These are phyloP conservation scores for Chunga burmeisteri DNA, from an alignment of 2,113 vertebrate species.

Conservation along the genomic window DNA sequence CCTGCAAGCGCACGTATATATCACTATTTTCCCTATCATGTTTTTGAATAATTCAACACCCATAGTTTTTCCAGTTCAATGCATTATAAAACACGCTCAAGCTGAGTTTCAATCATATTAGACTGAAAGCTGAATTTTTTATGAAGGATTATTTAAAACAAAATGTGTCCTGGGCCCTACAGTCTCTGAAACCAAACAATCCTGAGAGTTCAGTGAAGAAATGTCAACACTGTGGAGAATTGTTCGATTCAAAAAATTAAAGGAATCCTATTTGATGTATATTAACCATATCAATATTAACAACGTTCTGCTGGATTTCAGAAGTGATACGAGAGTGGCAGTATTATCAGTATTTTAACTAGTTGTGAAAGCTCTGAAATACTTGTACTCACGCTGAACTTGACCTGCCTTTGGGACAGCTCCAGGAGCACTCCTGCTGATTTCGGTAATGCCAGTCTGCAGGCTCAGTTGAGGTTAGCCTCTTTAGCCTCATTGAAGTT, in stretches of 20 bases:
- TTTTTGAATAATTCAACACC: constrained; percentile 84
- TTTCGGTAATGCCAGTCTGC: neutral
- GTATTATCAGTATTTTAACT: constrained; percentile 72
- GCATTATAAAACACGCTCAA: constrained; percentile 83
- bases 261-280: constrained; percentile 75
- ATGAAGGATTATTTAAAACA: constrained; percentile 86
- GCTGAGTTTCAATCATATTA: constrained; percentile 83
- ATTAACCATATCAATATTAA: constrained; percentile 85
- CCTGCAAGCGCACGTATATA: constrained; percentile 66
- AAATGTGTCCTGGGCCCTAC: constrained; percentile 75
- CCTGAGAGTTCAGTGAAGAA: constrained; percentile 75
- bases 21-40: constrained; percentile 68
- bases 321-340: constrained; percentile 55
- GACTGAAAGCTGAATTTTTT: constrained; percentile 82
- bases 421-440: neutral
- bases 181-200: constrained; percentile 82
- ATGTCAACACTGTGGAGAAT: constrained; percentile 78
- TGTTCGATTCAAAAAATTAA: constrained; percentile 77
- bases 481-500: neutral
- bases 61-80: constrained; percentile 79
- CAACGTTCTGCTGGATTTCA: constrained; percentile 71
- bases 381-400: constrained; percentile 55
- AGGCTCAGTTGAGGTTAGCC: neutral
- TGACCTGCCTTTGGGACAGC: constrained; percentile 49
- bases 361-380: constrained; percentile 49